Base-by-base conservation (phyloP, 2,113 vertebrate species). In the Elachura formosa region DNA sequence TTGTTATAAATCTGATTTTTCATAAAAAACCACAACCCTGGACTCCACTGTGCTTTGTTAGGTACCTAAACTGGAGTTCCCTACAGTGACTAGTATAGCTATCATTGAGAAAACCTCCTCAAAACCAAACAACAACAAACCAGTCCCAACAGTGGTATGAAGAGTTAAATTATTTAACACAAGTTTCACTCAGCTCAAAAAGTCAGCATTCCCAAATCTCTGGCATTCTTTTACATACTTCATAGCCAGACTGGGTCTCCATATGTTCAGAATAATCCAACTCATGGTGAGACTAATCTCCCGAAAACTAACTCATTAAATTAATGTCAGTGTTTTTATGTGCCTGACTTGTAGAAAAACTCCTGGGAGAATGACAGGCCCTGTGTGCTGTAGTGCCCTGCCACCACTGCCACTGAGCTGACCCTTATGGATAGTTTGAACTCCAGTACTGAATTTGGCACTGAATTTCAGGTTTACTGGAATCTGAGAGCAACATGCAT, bases 221-320 rank as follows among this genome's bases (percentile, higher is more conserved):
- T 76, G 22, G 29, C 80, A 89, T 48, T 63, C 51, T 67, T 83
- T 73, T 83, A 43, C 58, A 67, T n/a, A 67, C 89, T 91, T 93
- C 67, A 46, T 67, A 96, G 75, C 59, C 94, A 96, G 87, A 80
- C 75, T 71, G 71, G 6, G 34, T 83, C 43, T 89, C 93, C 84
- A 77, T 94, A 96, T 91, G 94, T 74, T 91, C 84, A 52, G 55
- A 95, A 82, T 85, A 87, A 94, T 94, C 40, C 71, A 82, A 9
- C 40, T 56, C 75, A 83, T 80, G 59, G 89, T 95, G 81, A 94
- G 81, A 69, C 77, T 89, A 94, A 95, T 95, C 64, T 90, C 79
- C 90, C 19, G 55, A 83, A 89, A 95, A 95, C 51, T 9, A 87
- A 90, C 59, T 89, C 59, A 77, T 85, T 95, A 83, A 82, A 89